Evolutionary conservation across 2,888 invertebrate species (phyloP).

Genomic region (Ichneumoninae sp.): DNA sequence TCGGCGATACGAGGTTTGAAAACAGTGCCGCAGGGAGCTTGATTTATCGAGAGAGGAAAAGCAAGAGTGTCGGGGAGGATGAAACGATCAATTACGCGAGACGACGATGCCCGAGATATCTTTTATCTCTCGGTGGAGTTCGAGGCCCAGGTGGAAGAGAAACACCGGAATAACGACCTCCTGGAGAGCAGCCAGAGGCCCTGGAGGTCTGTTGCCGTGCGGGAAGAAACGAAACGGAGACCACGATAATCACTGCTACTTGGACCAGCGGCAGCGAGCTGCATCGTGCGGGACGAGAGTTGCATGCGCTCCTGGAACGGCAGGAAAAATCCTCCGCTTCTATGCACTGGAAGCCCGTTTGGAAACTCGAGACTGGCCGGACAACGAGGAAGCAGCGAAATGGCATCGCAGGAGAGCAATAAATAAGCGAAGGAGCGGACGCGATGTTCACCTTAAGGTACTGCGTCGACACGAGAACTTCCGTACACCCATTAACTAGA

Average conservation of each 20-base stretch:
- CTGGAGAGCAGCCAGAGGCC: constrained; percentile 68
- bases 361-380: constrained; percentile 51
- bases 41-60: constrained; percentile 12
- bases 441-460: constrained; percentile 49
- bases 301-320: constrained; percentile 18
- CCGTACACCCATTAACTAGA: constrained; percentile 37
- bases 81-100: constrained; percentile 68
- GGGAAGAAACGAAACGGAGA: constrained; percentile 61
- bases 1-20: not conserved
- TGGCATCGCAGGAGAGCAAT: constrained; percentile 39
- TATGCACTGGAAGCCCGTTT: not conserved
- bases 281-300: constrained; percentile 26
- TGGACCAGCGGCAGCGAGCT: not conserved
- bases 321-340: constrained; percentile 35
- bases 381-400: constrained; percentile 52
- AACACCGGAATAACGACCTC: constrained; percentile 64
- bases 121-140: constrained; percentile 47
- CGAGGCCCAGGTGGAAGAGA: constrained; percentile 53
- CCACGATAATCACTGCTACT: constrained; percentile 57
- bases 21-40: not conserved
- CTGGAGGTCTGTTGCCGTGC: constrained; percentile 47
- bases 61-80: constrained; percentile 21
- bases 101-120: constrained; percentile 49
- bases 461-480: constrained; percentile 44
- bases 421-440: constrained; percentile 20